Evolutionary conservation across 2,113 vertebrate species (phyloP), one percentile per base, ranked within the genome.

Genomic region (Crocuta crocuta): DNA sequence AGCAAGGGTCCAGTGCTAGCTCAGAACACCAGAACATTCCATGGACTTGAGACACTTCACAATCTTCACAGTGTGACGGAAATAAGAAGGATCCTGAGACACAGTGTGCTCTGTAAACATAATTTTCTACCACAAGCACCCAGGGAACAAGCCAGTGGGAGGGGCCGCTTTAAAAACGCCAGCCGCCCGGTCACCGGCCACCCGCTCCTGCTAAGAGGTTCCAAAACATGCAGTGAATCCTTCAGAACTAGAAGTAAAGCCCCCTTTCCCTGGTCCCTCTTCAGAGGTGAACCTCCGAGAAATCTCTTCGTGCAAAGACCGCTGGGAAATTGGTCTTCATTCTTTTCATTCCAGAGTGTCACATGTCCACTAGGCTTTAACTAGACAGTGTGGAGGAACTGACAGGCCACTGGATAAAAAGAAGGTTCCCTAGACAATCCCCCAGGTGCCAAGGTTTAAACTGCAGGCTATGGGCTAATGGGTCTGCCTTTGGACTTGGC

Each of bases 371-470:
- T 35, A 24, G 58, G 26, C 39, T 81, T 85, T 7, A 9, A 23
- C 65, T 28, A 35, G 93, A 35, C 28, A 21, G 24, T 28, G 24
- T 4, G 24, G 50, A 55, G 35, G 43, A 28, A 43, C 0, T 6
- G 70, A 13, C 1, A 39, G 9, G 35, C 74, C 70, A 15, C 1
- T 5, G 5, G 53, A 43, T 68, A 3, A 43, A 71, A 26, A 61
- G 68, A 53, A 70, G 19, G 13, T 21, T 76, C 83, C 23, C 50
- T 10, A n/a, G 43, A 50, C 15, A 26, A 15, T 13, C 17, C 45
- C 53, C 1, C 0, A 0, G 19, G 12, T 0, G 11, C 35, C 53
- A 31, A 13, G 7, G 17, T 58, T 71, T 50, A 73, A 15, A 43
- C 12, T 5, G 21, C 23, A 5, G 35, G 8, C 71, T 12, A 0